phyloP scores from a whole-genome alignment of 1,140 invertebrate genomes.

The Drosophila baimaii region DNA sequence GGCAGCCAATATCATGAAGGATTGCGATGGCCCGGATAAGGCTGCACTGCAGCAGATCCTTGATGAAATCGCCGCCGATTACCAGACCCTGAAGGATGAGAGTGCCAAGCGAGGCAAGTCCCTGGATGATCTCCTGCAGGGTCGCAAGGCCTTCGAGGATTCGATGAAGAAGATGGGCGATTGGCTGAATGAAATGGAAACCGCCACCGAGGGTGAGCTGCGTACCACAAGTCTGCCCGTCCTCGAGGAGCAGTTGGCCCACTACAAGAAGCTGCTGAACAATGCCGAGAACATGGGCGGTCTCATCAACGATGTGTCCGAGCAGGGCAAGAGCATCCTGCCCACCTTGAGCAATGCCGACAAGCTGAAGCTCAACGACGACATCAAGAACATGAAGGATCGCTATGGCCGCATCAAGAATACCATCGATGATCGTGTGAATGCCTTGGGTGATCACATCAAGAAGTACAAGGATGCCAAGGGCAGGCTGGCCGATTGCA shows the following conservation, averaged over 20 bases:
- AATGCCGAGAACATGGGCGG: conserved; percentile 89
- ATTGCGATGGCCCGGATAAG: conserved; percentile 91
- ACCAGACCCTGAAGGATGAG: conserved; percentile 89
- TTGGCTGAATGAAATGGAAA: conserved; percentile 95
- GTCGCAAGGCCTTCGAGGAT: conserved; percentile 91
- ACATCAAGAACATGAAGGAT: conserved; percentile 91
- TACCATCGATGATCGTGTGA: conserved; percentile 90
- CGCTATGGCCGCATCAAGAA: conserved; percentile 89
- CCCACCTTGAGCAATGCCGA: conserved; percentile 93
- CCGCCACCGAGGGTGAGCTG: conserved; percentile 91
- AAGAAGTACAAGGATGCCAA: conserved; percentile 92
- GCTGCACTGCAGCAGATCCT: conserved; percentile 88
- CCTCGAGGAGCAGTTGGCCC: conserved; percentile 92
- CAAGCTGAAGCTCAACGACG: conserved; percentile 91
- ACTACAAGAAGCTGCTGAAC: conserved; percentile 91
- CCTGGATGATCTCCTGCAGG: conserved; percentile 89
- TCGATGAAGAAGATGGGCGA: conserved; percentile 91
- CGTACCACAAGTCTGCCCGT: conserved; percentile 91
- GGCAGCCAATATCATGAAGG: conserved; percentile 90
- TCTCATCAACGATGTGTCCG: conserved; percentile 89
- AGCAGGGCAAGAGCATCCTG: conserved; percentile 91
- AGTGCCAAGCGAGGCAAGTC: conserved; percentile 90
- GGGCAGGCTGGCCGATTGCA: conserved; percentile 90
- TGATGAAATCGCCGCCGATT: conserved; percentile 88
- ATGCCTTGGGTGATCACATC: conserved; percentile 89